phyloP scores from a whole-genome alignment of 2,888 invertebrate genomes.

The Trichacis sp. region DNA sequence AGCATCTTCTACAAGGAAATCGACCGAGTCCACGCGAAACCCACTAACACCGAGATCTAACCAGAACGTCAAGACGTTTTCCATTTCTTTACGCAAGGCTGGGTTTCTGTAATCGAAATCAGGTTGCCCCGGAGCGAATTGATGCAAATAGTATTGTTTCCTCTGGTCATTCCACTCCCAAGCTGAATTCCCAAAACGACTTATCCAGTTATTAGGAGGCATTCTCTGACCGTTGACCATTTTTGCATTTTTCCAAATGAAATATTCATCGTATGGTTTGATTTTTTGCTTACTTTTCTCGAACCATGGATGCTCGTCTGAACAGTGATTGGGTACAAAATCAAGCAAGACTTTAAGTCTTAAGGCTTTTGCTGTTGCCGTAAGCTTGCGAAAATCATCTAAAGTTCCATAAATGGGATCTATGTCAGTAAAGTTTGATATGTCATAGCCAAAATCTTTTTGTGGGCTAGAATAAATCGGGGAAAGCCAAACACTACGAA shows the following conservation, averaged over 20 bases:
- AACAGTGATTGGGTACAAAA: conserved; percentile 76
- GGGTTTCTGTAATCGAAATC: conserved; percentile 76
- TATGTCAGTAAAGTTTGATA: conserved; percentile 72
- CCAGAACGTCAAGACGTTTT: conserved; percentile 72
- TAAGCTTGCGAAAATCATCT: conserved; percentile 71
- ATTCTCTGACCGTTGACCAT: conserved; percentile 54
- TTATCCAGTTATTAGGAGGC: conserved; percentile 72
- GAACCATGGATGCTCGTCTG: conserved; percentile 87
- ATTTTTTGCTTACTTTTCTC: conserved; percentile 74
- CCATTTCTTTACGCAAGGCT: conserved; percentile 70
- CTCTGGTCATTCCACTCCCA: conserved; percentile 75
- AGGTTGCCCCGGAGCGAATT: conserved; percentile 74
- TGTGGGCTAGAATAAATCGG: conserved; percentile 79
- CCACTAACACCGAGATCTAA: conserved; percentile 74
- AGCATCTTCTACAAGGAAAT: conserved; percentile 57
- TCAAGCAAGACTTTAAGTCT: conserved; percentile 68
- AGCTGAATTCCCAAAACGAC: conserved; percentile 72
- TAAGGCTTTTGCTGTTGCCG: conserved; percentile 63
- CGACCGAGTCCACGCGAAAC: conserved; percentile 72
- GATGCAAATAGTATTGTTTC: conserved; percentile 76
- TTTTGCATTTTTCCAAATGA: conserved; percentile 79
- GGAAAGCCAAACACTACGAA: conserved; percentile 78
- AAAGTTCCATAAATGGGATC: conserved; percentile 74
- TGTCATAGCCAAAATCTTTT: conserved; percentile 77
- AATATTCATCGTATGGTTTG: conserved; percentile 78